Base-by-base conservation (phyloP, 2,797 vertebrate genomes). In the Apogon hyalosoma region DNA sequence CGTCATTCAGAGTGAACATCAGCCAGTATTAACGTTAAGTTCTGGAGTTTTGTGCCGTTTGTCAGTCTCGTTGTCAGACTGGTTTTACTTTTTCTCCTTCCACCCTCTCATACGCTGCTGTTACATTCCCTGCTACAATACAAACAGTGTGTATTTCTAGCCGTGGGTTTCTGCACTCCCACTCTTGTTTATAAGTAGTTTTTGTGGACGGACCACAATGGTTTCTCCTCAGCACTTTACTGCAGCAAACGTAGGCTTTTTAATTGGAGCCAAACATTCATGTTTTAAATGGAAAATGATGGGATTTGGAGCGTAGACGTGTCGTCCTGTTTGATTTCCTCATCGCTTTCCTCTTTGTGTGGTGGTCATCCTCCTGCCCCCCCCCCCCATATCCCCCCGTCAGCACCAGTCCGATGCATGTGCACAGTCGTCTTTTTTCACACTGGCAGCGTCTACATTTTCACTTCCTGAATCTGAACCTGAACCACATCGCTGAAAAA, bases 161-260 rank as follows among this genome's bases (percentile, higher is more conserved):
- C 85, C 54, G 73, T 71, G 82, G 87, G 70, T 83, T 84, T 80
- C 72, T 73, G 74, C 73, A 80, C 83, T 88, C 89, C 86, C 87
- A 88, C 87, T 90, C 84, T 77, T 90, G 89, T 93, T 92, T 91
- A 28, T 28, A 28, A 28, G 24, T 28, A 28, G 24, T 87, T 90
- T 90, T 90, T 87, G 87, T 86, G 91, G 90, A 84, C 40, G 54
- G 76, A 89, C 88, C 87, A 18, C 85, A 81, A 65, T 80, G 83
- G 80, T 88, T 91, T 90, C 80, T 85, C 69, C 81, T 89, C 86
- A 81, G 91, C 87, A 88, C 85, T 88, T 91, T 87, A 88, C 84
- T 83, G 84, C 77, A 79, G 77, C 14, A 21, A 79, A 76, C 56
- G 55, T 55, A 52, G 69, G 61, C 68, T 83, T 87, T 84, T 83